phyloP scores from a whole-genome alignment of 2,113 vertebrate genomes.

The Todiramphus chloris region DNA sequence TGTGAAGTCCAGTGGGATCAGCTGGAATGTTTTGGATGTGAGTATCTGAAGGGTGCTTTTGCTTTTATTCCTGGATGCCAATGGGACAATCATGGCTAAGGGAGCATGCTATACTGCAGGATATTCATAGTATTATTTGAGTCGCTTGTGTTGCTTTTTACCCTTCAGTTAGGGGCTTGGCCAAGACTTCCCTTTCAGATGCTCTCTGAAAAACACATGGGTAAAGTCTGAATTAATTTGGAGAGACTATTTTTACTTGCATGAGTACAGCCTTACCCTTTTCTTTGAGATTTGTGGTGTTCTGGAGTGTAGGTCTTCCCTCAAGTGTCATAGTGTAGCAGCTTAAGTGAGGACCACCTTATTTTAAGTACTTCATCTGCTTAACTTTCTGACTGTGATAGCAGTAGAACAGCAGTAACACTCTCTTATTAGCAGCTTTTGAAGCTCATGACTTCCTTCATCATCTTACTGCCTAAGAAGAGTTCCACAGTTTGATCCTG shows the following conservation, averaged over 20 bases:
- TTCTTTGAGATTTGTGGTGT: not conserved
- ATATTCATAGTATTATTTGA: not conserved
- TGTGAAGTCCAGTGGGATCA: not conserved
- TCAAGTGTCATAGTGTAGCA: not conserved
- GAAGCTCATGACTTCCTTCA: not conserved
- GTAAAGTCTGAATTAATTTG: not conserved
- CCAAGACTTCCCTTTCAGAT: not conserved
- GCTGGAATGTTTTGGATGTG: not conserved
- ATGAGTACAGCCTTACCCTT: not conserved
- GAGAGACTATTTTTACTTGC: not conserved
- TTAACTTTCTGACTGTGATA: not conserved
- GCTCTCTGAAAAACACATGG: not conserved
- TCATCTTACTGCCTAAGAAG: rapidly evolving
- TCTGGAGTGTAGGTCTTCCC: not conserved
- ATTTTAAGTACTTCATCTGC: not conserved
- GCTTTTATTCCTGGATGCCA: not conserved
- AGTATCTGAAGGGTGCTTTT: not conserved
- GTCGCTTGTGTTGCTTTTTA: not conserved
- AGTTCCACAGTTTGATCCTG: not conserved
- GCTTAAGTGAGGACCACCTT: too few relatives aligned
- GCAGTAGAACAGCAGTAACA: not conserved
- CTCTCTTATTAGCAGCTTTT: not conserved
- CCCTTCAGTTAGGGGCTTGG: not conserved
- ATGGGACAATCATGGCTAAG: not conserved
- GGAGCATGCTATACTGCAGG: not conserved